Evolutionary conservation across 2,113 vertebrate genomes (phyloP).

Genomic region (Ceyx melanurus): DNA sequence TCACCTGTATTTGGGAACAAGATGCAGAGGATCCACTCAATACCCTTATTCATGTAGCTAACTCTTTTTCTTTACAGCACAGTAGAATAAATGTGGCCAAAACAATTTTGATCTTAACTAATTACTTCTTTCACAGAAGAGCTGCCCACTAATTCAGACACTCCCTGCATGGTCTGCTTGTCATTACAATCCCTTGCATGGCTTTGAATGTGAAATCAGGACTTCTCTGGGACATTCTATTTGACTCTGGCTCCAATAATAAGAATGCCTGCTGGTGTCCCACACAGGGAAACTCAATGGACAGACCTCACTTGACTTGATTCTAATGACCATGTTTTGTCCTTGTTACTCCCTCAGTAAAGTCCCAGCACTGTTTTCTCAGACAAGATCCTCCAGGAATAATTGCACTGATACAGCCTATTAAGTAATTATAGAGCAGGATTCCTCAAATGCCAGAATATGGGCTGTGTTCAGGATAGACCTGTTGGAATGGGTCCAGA

Average conservation of each 20-base stretch:
- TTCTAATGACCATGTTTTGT: not conserved
- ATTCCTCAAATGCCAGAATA: conserved; percentile 1
- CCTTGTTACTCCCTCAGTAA: not conserved
- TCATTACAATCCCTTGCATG: not conserved
- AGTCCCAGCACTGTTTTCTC: not conserved
- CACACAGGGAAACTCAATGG: not conserved
- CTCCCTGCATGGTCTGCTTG: not conserved
- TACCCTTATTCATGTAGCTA: not conserved
- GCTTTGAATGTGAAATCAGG: conserved; percentile 13
- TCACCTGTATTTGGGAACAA: not conserved
- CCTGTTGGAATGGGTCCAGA: too few species aligned
- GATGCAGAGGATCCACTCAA: not conserved
- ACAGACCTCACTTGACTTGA: not conserved
- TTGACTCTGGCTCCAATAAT: not conserved
- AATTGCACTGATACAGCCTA: not conserved
- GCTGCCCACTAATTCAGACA: not conserved
- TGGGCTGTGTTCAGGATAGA: not conserved
- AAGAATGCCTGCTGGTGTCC: not conserved
- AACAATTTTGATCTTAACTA: not conserved
- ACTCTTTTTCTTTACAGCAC: not conserved
- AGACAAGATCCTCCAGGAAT: not conserved
- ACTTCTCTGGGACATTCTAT: not conserved
- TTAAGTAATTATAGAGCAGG: not conserved
- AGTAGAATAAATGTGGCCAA: not conserved
- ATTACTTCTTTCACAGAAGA: not conserved